These are phyloP conservation scores for Thamnophis sirtalis DNA, from an alignment of 2,113 vertebrate species.

Conservation along the genomic window DNA sequence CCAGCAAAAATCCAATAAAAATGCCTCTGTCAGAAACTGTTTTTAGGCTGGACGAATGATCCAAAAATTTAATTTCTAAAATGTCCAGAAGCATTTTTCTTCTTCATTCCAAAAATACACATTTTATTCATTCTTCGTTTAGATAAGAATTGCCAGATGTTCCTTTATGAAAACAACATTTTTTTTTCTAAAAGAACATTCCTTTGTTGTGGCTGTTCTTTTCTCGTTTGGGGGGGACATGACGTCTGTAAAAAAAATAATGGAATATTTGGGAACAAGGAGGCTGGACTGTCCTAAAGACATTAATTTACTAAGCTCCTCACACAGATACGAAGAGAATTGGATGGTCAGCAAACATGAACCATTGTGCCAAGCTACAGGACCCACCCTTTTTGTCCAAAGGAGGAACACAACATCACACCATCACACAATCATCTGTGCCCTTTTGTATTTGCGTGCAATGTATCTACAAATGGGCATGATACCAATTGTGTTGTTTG, in stretches of 20 bases:
- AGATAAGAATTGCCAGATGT: conserved; percentile 13
- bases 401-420: neutral
- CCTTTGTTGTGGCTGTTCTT: neutral
- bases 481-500: neutral
- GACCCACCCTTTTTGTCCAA: neutral
- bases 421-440: neutral
- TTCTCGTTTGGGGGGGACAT: neutral
- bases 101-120: neutral
- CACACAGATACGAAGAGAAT: neutral
- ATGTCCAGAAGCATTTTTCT: neutral
- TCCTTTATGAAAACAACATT: conserved; percentile 4
- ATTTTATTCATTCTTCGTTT: conserved; percentile 1
- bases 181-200: conserved; percentile 17
- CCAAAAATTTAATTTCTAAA: neutral
- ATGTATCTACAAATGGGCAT: neutral
- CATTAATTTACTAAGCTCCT: neutral
- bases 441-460: neutral
- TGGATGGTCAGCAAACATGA: neutral
- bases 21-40: neutral
- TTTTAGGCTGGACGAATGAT: neutral
- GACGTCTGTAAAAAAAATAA: neutral
- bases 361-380: neutral
- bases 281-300: neutral
- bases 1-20: neutral
- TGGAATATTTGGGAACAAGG: neutral